These are phyloP conservation scores for Phaedon cochleariae DNA, from an alignment of 2,888 invertebrate species.

Conservation along the genomic window DNA sequence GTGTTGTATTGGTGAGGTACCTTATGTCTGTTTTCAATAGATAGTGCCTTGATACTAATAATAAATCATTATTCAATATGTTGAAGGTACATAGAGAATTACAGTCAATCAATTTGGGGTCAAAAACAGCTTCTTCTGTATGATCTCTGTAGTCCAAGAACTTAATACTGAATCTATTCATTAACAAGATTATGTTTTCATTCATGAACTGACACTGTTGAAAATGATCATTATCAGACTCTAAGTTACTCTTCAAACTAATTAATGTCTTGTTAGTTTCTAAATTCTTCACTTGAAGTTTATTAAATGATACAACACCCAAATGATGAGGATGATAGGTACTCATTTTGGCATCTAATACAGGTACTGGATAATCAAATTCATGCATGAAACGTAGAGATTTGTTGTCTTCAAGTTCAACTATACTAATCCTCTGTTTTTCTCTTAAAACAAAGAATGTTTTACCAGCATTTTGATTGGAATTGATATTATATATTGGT, in stretches of 20 bases:
- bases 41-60: conserved; percentile 43
- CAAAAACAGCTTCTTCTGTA: conserved; percentile 30
- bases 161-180: conserved; percentile 37
- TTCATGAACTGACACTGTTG: conserved; percentile 41
- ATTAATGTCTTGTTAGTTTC: conserved; percentile 27
- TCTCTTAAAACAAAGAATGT: conserved; percentile 34
- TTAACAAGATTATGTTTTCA: conserved; percentile 35
- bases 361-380: conserved; percentile 16
- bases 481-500: conserved; percentile 33
- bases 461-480: conserved; percentile 20
- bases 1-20: conserved; percentile 25
- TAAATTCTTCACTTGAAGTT: conserved; percentile 38
- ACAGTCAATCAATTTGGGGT: conserved; percentile 42
- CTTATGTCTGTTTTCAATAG: conserved; percentile 43
- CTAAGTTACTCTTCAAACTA: conserved; percentile 18
- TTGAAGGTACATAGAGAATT: conserved; percentile 43
- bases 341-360: conserved; percentile 44
- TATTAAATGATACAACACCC: conserved; percentile 32
- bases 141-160: conserved; percentile 36
- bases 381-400: conserved; percentile 16
- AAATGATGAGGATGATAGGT: conserved; percentile 23
- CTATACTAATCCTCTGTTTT: conserved; percentile 30
- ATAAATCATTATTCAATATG: conserved; percentile 30
- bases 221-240: conserved; percentile 29
- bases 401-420: conserved; percentile 20